Percentiles rank a stretch among this genome's conserved stretches.
Conservation (phyloP, 2,113 vertebrate genomes). For the Xiphophorus couchianus region DNA sequence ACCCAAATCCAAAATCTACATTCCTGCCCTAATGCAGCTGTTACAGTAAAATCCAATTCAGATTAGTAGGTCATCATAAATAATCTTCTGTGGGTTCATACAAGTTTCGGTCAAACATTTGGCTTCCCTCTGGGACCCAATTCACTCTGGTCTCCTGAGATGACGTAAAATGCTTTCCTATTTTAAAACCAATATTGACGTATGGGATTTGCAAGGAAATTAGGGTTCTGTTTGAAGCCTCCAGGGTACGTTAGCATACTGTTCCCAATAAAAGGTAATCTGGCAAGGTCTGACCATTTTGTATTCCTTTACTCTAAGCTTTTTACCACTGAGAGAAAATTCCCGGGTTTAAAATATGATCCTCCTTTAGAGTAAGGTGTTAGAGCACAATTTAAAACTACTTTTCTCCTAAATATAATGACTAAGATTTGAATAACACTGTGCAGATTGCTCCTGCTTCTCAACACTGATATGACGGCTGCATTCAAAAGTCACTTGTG, state of each 20-base stretch:
- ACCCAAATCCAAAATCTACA: too few species aligned
- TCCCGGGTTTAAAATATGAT: not conserved
- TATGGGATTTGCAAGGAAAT: constrained; percentile 74
- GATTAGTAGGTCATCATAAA: not conserved
- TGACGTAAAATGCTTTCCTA: constrained; percentile 64
- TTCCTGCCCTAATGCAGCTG: too few species aligned
- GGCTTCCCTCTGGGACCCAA: constrained; percentile 36
- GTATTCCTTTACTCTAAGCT: constrained; percentile 12
- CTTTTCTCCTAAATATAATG: not conserved
- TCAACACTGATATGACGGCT: constrained; percentile 27
- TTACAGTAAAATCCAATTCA: too few species aligned
- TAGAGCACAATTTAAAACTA: not conserved
- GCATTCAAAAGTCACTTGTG: constrained; percentile 28
- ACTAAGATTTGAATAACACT: constrained; percentile 4
- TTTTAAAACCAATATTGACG: constrained; percentile 72
- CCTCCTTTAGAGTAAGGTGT: not conserved
- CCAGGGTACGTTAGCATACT: constrained; percentile 38
- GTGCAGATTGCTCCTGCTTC: constrained; percentile 20
- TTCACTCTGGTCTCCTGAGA: constrained; percentile 51
- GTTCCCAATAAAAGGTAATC: constrained; percentile 86
- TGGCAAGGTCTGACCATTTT: constrained; percentile 84
- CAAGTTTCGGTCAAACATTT: constrained; percentile 16
- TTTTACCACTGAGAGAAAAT: constrained; percentile 7
- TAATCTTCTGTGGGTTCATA: constrained; percentile 4
- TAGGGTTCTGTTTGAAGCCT: constrained; percentile 60